Conservation (phyloP, 2,797 vertebrate genomes). For the Notoglanidium macrostoma region DNA sequence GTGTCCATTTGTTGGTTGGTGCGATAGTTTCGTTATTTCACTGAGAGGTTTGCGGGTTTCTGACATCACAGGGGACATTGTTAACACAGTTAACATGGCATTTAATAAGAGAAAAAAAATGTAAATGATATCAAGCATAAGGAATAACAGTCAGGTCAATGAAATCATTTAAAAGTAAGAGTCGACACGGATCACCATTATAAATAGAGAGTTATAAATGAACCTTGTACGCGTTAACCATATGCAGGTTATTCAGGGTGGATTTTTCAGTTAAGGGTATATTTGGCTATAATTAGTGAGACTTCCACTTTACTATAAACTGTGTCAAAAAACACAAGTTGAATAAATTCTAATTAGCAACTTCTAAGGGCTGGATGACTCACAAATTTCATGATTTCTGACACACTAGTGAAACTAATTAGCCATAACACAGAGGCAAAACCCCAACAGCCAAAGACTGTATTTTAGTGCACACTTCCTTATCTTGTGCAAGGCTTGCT, state of each 20-base stretch:
- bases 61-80: background rate
- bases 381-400: slow-evolving; percentile 1
- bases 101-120: background rate
- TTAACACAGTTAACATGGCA: background rate
- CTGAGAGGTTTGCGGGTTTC: background rate
- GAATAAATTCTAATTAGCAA: background rate
- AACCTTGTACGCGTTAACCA: background rate
- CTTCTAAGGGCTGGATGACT: background rate
- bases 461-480: background rate
- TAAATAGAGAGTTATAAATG: background rate
- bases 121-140: background rate
- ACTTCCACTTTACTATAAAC: background rate
- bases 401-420: background rate
- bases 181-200: background rate
- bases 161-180: background rate
- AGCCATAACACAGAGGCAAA: slow-evolving; percentile 7
- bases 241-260: background rate
- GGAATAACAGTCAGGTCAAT: background rate
- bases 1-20: background rate
- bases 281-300: background rate
- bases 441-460: background rate
- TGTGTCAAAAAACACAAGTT: background rate
- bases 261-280: background rate
- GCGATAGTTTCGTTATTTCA: background rate
- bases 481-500: slow-evolving; percentile 18